Conservation (phyloP, 2,113 vertebrate genomes). For the Athene noctua region DNA sequence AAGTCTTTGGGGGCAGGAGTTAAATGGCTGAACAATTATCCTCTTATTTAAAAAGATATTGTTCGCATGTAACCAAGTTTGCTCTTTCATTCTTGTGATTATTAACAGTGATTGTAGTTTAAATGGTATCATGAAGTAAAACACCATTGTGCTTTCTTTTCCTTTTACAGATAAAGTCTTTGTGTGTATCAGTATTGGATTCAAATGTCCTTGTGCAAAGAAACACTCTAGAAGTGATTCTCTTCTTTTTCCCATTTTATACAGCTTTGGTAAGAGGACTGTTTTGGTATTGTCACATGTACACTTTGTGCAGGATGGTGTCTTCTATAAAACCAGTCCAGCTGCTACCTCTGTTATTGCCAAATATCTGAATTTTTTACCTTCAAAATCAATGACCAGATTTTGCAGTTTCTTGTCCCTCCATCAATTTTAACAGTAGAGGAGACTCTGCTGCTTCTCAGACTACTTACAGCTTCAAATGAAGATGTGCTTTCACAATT, state of each 20-base stretch:
- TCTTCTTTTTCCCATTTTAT: conserved; percentile 92
- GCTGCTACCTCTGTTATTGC: neutral
- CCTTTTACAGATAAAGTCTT: conserved; percentile 80
- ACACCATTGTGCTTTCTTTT: neutral
- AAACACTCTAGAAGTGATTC: conserved; percentile 91
- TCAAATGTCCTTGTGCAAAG: conserved; percentile 94
- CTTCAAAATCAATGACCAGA: neutral
- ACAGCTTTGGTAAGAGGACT: conserved; percentile 81
- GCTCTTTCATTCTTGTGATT: neutral
- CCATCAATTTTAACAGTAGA: neutral
- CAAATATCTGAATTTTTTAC: neutral
- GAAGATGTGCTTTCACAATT: neutral
- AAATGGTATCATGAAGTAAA: neutral
- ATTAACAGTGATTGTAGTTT: neutral
- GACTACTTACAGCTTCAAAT: neutral
- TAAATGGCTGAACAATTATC: neutral
- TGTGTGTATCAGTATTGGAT: conserved; percentile 88
- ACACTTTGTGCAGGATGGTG: neutral
- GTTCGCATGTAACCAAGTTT: neutral
- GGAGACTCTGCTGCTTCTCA: neutral
- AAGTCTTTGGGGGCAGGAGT: neutral
- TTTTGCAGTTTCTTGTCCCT: neutral
- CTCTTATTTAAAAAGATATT: neutral
- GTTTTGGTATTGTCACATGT: neutral
- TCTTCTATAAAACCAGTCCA: neutral